A percentile compares a stretch with the other conserved stretches of the same genome.
These are phyloP conservation scores for Premnoplex brunnescens DNA, from an alignment of 2,797 vertebrate genomes.

Conservation along the genomic window DNA sequence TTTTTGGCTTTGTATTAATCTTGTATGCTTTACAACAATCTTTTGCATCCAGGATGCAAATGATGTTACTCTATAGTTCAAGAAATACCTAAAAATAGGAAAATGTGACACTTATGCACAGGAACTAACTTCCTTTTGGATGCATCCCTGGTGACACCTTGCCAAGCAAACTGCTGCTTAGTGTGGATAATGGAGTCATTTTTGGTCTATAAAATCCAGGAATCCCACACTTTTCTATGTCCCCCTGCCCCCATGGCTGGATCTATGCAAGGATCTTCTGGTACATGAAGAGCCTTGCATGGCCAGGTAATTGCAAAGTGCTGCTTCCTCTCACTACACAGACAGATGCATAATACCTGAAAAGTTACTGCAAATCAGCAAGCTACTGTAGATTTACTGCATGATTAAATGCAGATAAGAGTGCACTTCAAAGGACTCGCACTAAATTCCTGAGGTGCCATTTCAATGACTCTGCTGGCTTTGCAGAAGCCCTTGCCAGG, in stretches of 20 bases:
- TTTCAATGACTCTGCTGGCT: neutral
- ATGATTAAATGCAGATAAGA: constrained; percentile 33
- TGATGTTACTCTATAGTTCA: neutral
- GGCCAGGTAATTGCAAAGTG: neutral
- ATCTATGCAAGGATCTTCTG: neutral
- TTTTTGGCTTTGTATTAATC: neutral
- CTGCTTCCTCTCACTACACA: neutral
- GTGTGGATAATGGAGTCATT: neutral
- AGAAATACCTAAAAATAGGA: neutral
- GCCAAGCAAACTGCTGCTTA: neutral
- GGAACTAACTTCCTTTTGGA: neutral
- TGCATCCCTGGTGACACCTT: neutral
- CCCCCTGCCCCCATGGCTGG: accelerated
- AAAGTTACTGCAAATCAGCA: neutral
- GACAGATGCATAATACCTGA: neutral
- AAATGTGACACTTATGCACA: neutral
- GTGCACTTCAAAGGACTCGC: constrained; percentile 15
- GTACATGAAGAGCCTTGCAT: neutral
- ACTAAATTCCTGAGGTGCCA: constrained; percentile 33
- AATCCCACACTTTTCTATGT: neutral
- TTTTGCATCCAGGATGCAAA: neutral
- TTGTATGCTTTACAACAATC: neutral
- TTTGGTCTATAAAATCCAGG: neutral
- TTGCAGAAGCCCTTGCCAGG: neutral
- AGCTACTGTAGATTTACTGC: constrained; percentile 34